Conservation (phyloP, 2,888 invertebrate species). For the Subacronicta megacephala region DNA sequence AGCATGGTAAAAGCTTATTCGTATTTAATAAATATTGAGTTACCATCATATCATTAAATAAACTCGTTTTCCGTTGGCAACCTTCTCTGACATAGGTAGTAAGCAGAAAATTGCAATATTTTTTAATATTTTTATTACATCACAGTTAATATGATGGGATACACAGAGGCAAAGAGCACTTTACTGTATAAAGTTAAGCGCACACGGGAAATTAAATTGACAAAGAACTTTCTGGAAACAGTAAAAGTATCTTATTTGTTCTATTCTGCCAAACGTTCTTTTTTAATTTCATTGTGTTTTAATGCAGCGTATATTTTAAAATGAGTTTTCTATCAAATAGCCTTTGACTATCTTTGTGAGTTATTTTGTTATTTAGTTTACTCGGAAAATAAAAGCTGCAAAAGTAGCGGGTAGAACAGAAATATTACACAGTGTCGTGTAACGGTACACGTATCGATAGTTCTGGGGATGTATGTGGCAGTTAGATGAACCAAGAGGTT, state of each 20-base stretch:
- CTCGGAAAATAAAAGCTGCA: slow-evolving; percentile 30
- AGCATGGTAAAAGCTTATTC: slow-evolving; percentile 9
- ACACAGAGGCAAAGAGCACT: slow-evolving; percentile 57
- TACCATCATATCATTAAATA: slow-evolving; percentile 17
- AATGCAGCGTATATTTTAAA: slow-evolving; percentile 18
- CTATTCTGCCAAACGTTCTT: slow-evolving; percentile 8
- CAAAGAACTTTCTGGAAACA: slow-evolving; percentile 55
- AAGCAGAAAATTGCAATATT: slow-evolving; percentile 65
- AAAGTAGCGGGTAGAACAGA: slow-evolving; percentile 16
- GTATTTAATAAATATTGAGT: slow-evolving; percentile 3
- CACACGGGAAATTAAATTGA: slow-evolving; percentile 67
- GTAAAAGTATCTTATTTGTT: slow-evolving; percentile 22
- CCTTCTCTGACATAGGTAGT: slow-evolving; percentile 37
- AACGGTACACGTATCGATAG: slow-evolving; percentile 46
- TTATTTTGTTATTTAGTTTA: slow-evolving; percentile 5
- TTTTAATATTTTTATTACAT: slow-evolving; percentile 65
- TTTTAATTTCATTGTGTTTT: slow-evolving; percentile 26
- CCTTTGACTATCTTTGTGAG: slow-evolving; percentile 2
- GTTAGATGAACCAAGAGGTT: slow-evolving; percentile 69
- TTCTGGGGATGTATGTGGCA: slow-evolving; percentile 59
- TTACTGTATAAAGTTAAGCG: slow-evolving; percentile 37
- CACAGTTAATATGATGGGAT: slow-evolving; percentile 62
- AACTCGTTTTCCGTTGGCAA: slow-evolving; percentile 25
- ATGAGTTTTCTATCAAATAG: slow-evolving; percentile 4
- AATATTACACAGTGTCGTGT: slow-evolving; percentile 12